Evolutionary conservation across 2,797 vertebrate genomes (phyloP), one percentile per base, ranked within the genome.

Genomic region (Danio tinwini): DNA sequence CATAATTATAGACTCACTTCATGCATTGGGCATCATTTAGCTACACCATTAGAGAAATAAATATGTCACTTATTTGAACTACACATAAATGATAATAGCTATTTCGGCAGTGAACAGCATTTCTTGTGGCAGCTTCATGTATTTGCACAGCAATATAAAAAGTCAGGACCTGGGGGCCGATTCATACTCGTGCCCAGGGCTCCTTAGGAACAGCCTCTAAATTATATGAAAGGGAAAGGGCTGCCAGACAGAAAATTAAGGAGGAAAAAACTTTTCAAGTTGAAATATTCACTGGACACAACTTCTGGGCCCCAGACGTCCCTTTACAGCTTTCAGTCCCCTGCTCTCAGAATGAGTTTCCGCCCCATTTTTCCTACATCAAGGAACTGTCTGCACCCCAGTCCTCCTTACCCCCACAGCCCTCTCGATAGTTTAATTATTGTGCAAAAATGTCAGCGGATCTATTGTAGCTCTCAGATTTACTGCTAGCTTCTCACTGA

Each of bases 211-310:
- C 86, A 88, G 82, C 82, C 86, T 63, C 85, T 93, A 92, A 92
- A 92, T 94, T 91, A 93, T 88, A 19, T 56, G 76, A 74, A 84
- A 81, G 86, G 88, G 81, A 90, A 90, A 83, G 76, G 61, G 78
- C 90, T 92, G 91, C 90, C 92, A 92, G 90, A 92, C 89, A 87
- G 82, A 91, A 92, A 87, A 91, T 89, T 82, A 90, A 90, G 84
- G 76, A 91, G 91, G 89, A 93, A 93, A 93, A 94, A 93, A 87
- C 84, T 90, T 92, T 92, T 94, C 91, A 91, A 82, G 64, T 90
- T 91, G 92, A 92, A 93, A 94, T 93, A 91, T 87, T 85, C 83
- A 86, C 88, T 88, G 86, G 88, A 91, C 92, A 91, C 81, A 89
- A 87, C 86, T 86, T 67, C 10, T 73, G 87, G 85, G 91, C 89